phyloP scores from a whole-genome alignment of 2,888 invertebrate species.

The Scrobipalpa atriplicella region DNA sequence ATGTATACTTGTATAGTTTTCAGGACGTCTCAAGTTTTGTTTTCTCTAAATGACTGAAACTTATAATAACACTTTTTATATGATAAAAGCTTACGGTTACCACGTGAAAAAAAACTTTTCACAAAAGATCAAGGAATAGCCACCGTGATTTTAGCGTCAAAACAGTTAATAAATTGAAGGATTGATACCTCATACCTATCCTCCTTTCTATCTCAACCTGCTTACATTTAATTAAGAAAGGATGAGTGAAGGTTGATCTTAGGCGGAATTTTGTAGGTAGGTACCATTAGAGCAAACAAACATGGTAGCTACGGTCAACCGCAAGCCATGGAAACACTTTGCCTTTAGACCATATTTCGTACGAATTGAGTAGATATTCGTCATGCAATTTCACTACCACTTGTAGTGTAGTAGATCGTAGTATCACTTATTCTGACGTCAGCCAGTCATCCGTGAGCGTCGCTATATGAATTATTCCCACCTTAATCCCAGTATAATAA shows the following conservation, averaged over 20 bases:
- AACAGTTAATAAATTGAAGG: too few relatives aligned
- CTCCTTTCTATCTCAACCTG: too few relatives aligned
- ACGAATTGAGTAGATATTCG: background rate
- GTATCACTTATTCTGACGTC: slow-evolving; percentile 1
- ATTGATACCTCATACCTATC: too few relatives aligned
- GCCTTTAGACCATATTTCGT: background rate
- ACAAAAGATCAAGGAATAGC: too few relatives aligned
- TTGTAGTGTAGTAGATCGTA: background rate
- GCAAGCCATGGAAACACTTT: background rate
- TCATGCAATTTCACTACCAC: background rate
- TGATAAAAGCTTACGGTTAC: too few relatives aligned
- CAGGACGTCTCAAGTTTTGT: too few relatives aligned
- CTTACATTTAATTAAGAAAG: too few relatives aligned
- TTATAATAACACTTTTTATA: too few relatives aligned
- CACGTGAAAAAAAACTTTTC: too few relatives aligned
- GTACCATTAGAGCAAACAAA: background rate
- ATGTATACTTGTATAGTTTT: too few relatives aligned
- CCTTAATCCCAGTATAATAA: slow-evolving; percentile 36
- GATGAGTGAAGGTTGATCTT: background rate
- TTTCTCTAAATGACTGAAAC: too few relatives aligned
- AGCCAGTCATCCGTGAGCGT: background rate
- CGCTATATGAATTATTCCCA: slow-evolving; percentile 38
- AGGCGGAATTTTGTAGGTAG: background rate
- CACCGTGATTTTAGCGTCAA: too few relatives aligned
- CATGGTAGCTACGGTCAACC: background rate